phyloP scores from a whole-genome alignment of 2,797 vertebrate species.

The Tenualosa ilisha region DNA sequence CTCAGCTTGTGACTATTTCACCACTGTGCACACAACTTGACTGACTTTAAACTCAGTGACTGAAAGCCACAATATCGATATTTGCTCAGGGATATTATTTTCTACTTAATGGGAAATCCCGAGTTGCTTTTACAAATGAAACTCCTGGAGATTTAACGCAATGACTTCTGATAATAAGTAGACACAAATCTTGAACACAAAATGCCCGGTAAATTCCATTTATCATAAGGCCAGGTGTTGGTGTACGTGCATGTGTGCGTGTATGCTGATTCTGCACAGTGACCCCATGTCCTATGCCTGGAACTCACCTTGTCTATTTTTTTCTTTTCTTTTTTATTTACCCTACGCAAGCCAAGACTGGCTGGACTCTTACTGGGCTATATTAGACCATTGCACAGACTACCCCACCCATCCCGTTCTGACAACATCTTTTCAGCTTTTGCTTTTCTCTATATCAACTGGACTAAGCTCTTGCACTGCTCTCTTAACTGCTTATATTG shows the following conservation, averaged over 20 bases:
- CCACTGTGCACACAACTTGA: not conserved
- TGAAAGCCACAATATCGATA: not conserved
- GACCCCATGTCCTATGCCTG: too few species aligned
- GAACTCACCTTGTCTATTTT: too few species aligned
- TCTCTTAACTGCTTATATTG: too few species aligned
- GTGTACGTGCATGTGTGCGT: not conserved
- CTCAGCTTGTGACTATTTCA: not conserved
- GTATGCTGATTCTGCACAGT: too few species aligned
- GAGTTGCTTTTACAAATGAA: not conserved
- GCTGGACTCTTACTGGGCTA: too few species aligned
- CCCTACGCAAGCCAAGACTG: too few species aligned
- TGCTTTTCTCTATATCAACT: too few species aligned
- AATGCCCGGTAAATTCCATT: not conserved
- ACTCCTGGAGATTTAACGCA: not conserved
- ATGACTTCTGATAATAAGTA: not conserved
- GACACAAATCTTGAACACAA: not conserved
- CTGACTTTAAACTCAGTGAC: not conserved
- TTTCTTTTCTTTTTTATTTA: too few species aligned
- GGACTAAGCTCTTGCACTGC: too few species aligned
- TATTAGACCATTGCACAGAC: too few species aligned
- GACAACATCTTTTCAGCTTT: too few species aligned
- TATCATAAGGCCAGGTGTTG: not conserved
- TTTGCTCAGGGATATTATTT: not conserved
- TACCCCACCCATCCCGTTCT: too few species aligned
- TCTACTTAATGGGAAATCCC: not conserved